Percentiles rank a stretch among this genome's conserved stretches.
Conservation (phyloP, 2,113 vertebrate species). For the Elanus axillaris region DNA sequence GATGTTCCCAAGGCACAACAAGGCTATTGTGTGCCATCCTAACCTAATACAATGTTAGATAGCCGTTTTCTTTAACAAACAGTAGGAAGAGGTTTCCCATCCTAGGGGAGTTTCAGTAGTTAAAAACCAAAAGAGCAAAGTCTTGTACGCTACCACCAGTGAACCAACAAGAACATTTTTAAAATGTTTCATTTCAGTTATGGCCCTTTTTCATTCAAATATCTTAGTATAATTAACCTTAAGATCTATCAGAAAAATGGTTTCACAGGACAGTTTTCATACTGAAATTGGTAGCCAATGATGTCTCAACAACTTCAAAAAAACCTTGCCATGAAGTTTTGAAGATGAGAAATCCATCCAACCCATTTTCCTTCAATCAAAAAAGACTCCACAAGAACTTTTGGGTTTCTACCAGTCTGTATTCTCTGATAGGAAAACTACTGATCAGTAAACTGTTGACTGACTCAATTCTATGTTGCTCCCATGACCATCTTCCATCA, state of each 20-base stretch:
- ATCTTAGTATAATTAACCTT: background rate
- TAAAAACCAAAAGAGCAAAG: background rate
- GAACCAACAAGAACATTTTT: background rate
- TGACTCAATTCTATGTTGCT: background rate
- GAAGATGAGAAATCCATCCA: background rate
- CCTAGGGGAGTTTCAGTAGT: background rate
- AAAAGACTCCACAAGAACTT: background rate
- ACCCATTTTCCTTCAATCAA: background rate
- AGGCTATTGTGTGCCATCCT: background rate
- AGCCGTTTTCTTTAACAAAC: background rate
- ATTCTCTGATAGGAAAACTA: background rate
- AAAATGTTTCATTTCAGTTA: background rate
- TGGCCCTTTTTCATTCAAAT: background rate
- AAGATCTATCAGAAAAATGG: background rate
- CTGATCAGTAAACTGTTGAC: background rate
- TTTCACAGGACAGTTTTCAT: background rate
- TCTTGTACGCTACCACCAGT: constrained; percentile 18
- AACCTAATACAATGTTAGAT: background rate
- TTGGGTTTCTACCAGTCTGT: background rate
- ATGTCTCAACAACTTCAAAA: background rate
- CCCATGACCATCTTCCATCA: background rate
- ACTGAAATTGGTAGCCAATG: background rate
- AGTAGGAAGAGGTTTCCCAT: background rate
- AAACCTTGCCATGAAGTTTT: background rate
- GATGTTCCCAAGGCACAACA: background rate